Base-by-base conservation (phyloP, 2,888 invertebrate genomes). In the Pedicia rivosa region DNA sequence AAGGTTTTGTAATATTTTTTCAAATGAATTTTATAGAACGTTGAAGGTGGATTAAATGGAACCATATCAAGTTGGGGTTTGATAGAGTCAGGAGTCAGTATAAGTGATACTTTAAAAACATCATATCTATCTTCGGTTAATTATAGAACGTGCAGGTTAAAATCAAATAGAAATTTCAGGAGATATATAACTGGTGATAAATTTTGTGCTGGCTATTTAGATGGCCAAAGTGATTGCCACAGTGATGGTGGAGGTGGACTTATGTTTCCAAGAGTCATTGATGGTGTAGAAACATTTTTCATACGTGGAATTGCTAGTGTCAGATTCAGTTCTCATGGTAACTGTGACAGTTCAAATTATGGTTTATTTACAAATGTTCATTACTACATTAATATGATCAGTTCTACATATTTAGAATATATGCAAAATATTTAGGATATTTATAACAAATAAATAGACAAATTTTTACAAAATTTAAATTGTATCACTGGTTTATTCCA, bases 231-330 rank as follows among this genome's bases (percentile, higher is more conserved):
- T 4, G 42, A 48, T 2, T 54, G 54, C 25, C 30, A 43, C 12
- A 51, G 52, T 13, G 51, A 54, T 26, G 51, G 52, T 43, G 56
- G 54, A 9, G 50, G 51, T 2, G 54, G 52, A 12, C 17, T 35
- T 7, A 16, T 26, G 1, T 32, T 32, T 7, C 32, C 32, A 9
- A 17, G 32, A 3, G 12, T 35, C 2, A 35, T 25, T 8, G 25
- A 35, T 15, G 35, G n/a, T 5, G 16, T 26, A 5, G 16, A 16
- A 25, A 25, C 25, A 1, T 25, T n/a, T 35, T 35, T 6, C 16
- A 15, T 35, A 9, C 16, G 16, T 26, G 35, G 35, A 4, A 13
- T 35, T 35, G 35, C 26, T 17, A 35, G 35, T 9, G 19, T 9
- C 8, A 28, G 36, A 13, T 20, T 20, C 12, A 13, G 19, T 4